Evolutionary conservation across 2,113 vertebrate species (phyloP).

Genomic region (Taxidea taxus): DNA sequence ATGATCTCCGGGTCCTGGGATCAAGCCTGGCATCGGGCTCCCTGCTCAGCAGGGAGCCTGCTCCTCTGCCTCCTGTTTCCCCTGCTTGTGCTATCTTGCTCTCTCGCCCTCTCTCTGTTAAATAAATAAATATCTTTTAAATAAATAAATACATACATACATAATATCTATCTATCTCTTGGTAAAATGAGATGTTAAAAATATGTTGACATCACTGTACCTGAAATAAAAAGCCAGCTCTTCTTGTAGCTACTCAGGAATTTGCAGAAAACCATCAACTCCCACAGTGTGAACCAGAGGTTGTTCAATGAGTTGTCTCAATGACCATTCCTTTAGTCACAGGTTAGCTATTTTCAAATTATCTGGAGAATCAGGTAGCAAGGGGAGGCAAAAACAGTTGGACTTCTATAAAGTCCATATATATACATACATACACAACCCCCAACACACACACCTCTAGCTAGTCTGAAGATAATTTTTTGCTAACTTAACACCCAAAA

Average conservation of each 20-base stretch:
- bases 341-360: neutral
- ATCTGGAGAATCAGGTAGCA: neutral
- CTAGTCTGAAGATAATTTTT: neutral
- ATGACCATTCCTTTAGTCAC: neutral
- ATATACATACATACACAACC: neutral
- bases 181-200: slow-evolving; percentile 7
- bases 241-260: neutral
- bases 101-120: too few relatives aligned
- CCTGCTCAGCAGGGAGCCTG: too few relatives aligned
- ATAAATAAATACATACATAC: too few relatives aligned
- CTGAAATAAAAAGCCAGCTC: neutral
- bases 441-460: neutral
- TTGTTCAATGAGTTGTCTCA: neutral
- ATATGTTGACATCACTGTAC: neutral
- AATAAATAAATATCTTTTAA: too few relatives aligned
- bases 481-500: neutral
- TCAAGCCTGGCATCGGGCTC: too few relatives aligned
- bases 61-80: too few relatives aligned
- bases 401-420: neutral
- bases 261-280: slow-evolving; percentile 13
- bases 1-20: too few relatives aligned
- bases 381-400: neutral
- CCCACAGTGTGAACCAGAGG: neutral
- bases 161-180: neutral
- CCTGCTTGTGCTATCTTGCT: too few relatives aligned